These are phyloP conservation scores for Pseudomyrmex flavicornis DNA, from an alignment of 1,140 invertebrate species.

Conservation along the genomic window DNA sequence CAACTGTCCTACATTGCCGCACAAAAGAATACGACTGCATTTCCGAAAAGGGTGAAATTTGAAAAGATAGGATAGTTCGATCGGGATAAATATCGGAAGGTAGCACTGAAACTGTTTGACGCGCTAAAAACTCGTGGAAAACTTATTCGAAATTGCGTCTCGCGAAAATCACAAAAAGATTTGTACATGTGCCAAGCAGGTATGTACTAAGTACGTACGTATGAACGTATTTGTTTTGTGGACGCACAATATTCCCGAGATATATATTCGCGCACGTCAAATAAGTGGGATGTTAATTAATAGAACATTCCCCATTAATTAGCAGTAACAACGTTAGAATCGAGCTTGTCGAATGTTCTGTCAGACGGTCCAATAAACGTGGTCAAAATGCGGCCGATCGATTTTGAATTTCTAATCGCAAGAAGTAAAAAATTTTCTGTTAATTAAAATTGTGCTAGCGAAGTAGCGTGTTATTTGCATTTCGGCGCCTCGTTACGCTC, in stretches of 20 bases:
- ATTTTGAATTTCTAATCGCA: background rate
- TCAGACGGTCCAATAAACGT: slow-evolving; percentile 13
- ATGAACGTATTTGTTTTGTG: too few relatives aligned
- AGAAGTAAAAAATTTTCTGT: slow-evolving; percentile 10
- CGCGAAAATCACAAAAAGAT: background rate
- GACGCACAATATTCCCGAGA: background rate
- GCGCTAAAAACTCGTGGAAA: slow-evolving; percentile 5
- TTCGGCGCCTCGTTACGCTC: background rate
- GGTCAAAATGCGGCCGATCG: background rate
- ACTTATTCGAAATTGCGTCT: slow-evolving; percentile 44
- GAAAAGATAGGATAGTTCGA: slow-evolving; percentile 44
- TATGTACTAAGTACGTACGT: too few relatives aligned
- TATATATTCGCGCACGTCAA: too few relatives aligned
- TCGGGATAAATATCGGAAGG: slow-evolving; percentile 38
- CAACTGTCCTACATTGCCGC: background rate
- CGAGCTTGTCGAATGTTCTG: background rate
- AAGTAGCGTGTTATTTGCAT: slow-evolving; percentile 7
- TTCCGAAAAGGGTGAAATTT: slow-evolving; percentile 9
- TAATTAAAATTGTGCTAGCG: slow-evolving; percentile 19
- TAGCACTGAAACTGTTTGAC: slow-evolving; percentile 33
- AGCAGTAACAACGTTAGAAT: background rate
- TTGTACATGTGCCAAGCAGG: background rate
- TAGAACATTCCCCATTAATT: slow-evolving; percentile 7
- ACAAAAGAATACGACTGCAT: slow-evolving; percentile 44
- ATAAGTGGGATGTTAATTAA: slow-evolving; percentile 14